A percentile compares a stretch with the other conserved stretches of the same genome.
phyloP scores from a whole-genome alignment of 2,888 invertebrate genomes.

The Melanotus villosus region DNA sequence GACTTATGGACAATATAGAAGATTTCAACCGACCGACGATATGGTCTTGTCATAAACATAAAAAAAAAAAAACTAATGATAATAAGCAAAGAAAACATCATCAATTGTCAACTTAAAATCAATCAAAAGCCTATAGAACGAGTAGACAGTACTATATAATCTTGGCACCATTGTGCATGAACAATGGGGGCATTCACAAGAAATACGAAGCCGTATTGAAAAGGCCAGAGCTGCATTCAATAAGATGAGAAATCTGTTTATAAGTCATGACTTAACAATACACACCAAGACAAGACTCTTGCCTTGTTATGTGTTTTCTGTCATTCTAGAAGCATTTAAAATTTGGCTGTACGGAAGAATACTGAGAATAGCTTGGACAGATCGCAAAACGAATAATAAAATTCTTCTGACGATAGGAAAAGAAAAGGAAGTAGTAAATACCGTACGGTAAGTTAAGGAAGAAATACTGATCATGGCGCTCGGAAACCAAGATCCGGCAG shows the following conservation, averaged over 20 bases:
- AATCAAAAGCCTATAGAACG: slow-evolving; percentile 28
- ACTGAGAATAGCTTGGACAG: not conserved
- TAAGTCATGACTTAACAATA: not conserved
- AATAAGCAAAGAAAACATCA: slow-evolving; percentile 21
- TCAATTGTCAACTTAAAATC: slow-evolving; percentile 13
- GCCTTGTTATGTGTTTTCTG: too few relatives aligned
- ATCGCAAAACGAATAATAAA: not conserved
- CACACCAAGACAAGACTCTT: too few relatives aligned
- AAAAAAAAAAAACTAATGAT: slow-evolving; percentile 38
- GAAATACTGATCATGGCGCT: too few relatives aligned
- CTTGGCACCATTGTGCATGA: slow-evolving; percentile 19
- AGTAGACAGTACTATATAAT: slow-evolving; percentile 18
- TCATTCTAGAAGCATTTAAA: not conserved
- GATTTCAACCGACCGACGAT: too few relatives aligned
- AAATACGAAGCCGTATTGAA: slow-evolving; percentile 20
- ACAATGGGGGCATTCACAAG: slow-evolving; percentile 23
- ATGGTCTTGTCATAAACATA: slow-evolving; percentile 35
- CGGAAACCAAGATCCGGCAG: too few relatives aligned
- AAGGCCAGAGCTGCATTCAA: slow-evolving; percentile 12
- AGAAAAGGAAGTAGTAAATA: not conserved
- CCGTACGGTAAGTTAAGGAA: too few relatives aligned
- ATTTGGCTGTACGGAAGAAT: not conserved
- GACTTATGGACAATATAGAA: too few relatives aligned
- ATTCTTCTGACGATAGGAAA: not conserved
- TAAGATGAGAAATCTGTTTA: slow-evolving; percentile 14